Conservation (phyloP, 2,113 vertebrate species). For the Tragelaphus imberbis region DNA sequence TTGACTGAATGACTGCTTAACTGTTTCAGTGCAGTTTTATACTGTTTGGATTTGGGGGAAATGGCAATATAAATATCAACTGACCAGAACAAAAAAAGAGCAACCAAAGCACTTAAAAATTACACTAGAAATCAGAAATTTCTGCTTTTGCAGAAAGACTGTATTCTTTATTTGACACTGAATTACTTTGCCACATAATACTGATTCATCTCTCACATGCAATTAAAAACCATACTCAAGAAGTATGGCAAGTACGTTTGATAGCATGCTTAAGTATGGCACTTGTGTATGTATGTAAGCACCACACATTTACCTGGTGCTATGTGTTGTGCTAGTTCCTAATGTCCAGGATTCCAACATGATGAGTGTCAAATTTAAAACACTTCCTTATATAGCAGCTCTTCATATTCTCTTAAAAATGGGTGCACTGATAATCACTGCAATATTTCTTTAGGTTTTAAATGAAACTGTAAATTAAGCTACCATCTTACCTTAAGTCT, state of each 20-base stretch:
- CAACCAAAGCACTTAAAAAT: background rate
- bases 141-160: background rate
- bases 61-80: background rate
- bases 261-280: background rate
- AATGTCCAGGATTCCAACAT: background rate
- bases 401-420: background rate
- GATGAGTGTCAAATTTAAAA: background rate
- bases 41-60: background rate
- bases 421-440: background rate
- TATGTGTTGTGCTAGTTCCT: background rate
- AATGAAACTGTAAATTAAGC: background rate
- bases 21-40: background rate
- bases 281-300: background rate
- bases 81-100: background rate
- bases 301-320: background rate
- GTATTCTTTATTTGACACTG: background rate
- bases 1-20: background rate
- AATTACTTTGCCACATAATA: background rate
- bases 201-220: background rate
- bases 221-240: background rate
- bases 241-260: background rate
- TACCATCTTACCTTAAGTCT: conserved; percentile 85
- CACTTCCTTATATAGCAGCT: background rate
- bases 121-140: background rate
- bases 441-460: background rate